Evolutionary conservation across 2,888 invertebrate genomes (phyloP).

Genomic region (Clusia tigrina): DNA sequence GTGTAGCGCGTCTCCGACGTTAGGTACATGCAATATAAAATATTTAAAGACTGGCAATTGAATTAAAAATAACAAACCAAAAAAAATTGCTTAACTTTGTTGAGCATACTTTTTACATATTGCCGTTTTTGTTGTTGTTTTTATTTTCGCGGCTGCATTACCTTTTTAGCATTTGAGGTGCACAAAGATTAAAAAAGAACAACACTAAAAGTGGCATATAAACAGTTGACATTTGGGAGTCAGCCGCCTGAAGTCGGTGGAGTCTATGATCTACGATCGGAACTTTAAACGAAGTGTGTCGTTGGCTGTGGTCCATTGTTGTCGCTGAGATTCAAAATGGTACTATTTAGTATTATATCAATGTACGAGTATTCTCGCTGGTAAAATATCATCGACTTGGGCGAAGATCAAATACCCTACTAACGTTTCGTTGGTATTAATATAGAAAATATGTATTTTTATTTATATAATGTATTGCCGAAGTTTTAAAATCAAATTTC

Average conservation of each 20-base stretch:
- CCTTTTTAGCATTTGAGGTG: conserved; percentile 16
- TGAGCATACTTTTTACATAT: conserved; percentile 31
- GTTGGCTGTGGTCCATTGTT: too few species aligned
- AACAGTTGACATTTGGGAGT: conserved; percentile 39
- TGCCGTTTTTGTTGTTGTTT: conserved; percentile 10
- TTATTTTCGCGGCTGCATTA: conserved; percentile 8
- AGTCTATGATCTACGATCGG: conserved; percentile 27
- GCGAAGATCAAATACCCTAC: too few species aligned
- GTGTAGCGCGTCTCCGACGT: neutral
- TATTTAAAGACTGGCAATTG: conserved; percentile 1
- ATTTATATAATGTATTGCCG: too few species aligned
- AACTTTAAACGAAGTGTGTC: conserved; percentile 21
- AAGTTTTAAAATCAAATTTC: too few species aligned
- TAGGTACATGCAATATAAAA: neutral
- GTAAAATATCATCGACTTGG: too few species aligned
- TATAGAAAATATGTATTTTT: too few species aligned
- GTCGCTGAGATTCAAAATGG: too few species aligned
- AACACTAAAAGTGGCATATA: conserved; percentile 35
- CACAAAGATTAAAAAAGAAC: conserved; percentile 12
- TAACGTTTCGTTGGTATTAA: too few species aligned
- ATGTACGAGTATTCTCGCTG: too few species aligned
- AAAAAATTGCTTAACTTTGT: conserved; percentile 25
- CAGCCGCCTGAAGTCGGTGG: conserved; percentile 32
- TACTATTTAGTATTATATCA: too few species aligned
- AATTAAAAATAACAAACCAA: conserved; percentile 12